Conservation (phyloP, 2,888 invertebrate species). For the Acrobasis suavella region DNA sequence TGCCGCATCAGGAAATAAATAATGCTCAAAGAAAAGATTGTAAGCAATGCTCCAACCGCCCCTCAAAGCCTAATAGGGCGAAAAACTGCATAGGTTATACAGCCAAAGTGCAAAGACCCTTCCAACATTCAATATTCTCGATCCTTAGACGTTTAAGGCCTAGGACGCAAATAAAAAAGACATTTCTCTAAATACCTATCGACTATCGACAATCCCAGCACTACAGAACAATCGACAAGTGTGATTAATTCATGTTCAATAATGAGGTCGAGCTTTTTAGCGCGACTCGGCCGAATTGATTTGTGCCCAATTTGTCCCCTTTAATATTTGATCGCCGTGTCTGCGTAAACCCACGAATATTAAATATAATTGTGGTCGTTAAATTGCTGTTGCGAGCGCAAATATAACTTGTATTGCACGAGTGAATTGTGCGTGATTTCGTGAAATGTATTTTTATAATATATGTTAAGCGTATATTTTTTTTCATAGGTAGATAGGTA, state of each 20-base stretch:
- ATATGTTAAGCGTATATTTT: too few relatives aligned
- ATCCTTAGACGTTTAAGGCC: too few relatives aligned
- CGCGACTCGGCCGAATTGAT: slow-evolving; percentile 54
- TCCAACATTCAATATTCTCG: too few relatives aligned
- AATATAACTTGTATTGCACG: slow-evolving; percentile 16
- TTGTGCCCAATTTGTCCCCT: slow-evolving; percentile 69
- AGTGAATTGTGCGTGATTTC: slow-evolving; percentile 12
- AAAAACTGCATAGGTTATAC: too few relatives aligned
- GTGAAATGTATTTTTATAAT: neutral
- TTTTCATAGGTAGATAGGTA: too few relatives aligned
- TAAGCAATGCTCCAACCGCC: too few relatives aligned
- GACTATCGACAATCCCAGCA: slow-evolving; percentile 33
- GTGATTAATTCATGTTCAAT: slow-evolving; percentile 77
- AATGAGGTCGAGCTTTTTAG: slow-evolving; percentile 73
- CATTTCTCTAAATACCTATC: neutral
- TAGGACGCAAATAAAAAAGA: too few relatives aligned
- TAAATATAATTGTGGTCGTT: slow-evolving; percentile 24
- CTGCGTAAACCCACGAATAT: slow-evolving; percentile 41
- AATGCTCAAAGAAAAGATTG: too few relatives aligned
- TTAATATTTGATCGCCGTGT: slow-evolving; percentile 60
- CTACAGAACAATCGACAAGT: slow-evolving; percentile 59
- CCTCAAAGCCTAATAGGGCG: too few relatives aligned
- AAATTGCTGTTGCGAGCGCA: slow-evolving; percentile 20
- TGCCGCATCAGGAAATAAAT: too few relatives aligned
- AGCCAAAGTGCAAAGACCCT: too few relatives aligned